Conservation (phyloP, 2,888 invertebrate species). For the Chloroclysta siterata region DNA sequence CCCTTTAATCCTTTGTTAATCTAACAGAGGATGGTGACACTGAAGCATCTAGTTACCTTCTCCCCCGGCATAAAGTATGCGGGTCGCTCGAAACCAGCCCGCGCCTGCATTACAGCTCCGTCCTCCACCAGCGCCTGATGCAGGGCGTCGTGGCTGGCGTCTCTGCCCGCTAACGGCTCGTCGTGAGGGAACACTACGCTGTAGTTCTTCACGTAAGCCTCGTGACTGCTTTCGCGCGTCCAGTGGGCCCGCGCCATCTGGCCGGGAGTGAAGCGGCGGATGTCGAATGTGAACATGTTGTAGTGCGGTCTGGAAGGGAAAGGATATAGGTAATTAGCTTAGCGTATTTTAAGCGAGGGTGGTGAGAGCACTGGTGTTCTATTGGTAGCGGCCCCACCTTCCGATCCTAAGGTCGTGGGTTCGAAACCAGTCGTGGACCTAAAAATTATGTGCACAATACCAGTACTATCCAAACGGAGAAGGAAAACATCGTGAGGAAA, state of each 20-base stretch:
- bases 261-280: constrained; percentile 91
- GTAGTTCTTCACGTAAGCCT: constrained; percentile 95
- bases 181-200: constrained; percentile 91
- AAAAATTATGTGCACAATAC: too few relatives aligned
- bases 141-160: constrained; percentile 74
- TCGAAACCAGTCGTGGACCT: too few relatives aligned
- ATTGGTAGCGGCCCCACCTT: too few relatives aligned
- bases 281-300: constrained; percentile 94
- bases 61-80: constrained; percentile 89
- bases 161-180: constrained; percentile 92
- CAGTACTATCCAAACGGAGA: too few relatives aligned
- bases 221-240: constrained; percentile 93
- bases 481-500: too few relatives aligned
- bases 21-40: too few relatives aligned
- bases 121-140: constrained; percentile 87
- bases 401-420: too few relatives aligned
- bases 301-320: constrained; percentile 79
- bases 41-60: constrained; percentile 53
- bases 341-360: too few relatives aligned
- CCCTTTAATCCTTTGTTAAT: too few relatives aligned
- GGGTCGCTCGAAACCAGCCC: constrained; percentile 95
- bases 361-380: too few relatives aligned
- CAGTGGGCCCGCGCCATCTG: constrained; percentile 90
- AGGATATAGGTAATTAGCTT: too few relatives aligned
- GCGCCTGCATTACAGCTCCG: constrained; percentile 95